Evolutionary conservation across 2,888 invertebrate genomes (phyloP).

Genomic region (Blastobasis lacticolella): DNA sequence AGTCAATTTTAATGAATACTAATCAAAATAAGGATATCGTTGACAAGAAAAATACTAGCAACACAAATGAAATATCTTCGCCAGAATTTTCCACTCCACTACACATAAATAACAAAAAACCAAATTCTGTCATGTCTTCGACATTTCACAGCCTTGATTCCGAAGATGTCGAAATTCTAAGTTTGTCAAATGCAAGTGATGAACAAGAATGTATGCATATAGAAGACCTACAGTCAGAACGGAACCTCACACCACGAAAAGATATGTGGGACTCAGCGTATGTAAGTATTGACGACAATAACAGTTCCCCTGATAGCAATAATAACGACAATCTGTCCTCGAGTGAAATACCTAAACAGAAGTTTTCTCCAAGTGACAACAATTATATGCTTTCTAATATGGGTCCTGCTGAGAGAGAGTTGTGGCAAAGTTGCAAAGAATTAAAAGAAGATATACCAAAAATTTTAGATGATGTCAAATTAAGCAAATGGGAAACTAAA

Average conservation of each 20-base stretch:
- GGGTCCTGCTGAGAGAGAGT: slow-evolving; percentile 64
- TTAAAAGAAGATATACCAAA: slow-evolving; percentile 30
- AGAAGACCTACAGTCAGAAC: slow-evolving; percentile 22
- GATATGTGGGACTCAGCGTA: slow-evolving; percentile 72
- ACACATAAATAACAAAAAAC: slow-evolving; percentile 18
- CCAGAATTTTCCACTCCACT: slow-evolving; percentile 28
- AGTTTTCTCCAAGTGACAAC: slow-evolving; percentile 28
- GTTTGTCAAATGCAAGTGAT: slow-evolving; percentile 27
- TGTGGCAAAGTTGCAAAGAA: slow-evolving; percentile 52
- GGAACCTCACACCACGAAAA: slow-evolving; percentile 45
- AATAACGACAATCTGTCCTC: slow-evolving; percentile 42
- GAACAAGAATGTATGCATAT: slow-evolving; percentile 28
- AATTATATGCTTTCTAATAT: slow-evolving; percentile 42
- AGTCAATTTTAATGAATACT: slow-evolving; percentile 34
- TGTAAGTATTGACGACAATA: slow-evolving; percentile 69
- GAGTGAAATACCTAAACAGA: slow-evolving; percentile 39
- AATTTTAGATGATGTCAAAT: slow-evolving; percentile 34
- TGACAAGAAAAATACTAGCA: slow-evolving; percentile 8
- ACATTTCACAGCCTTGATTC: slow-evolving; percentile 50
- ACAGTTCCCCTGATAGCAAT: slow-evolving; percentile 57
- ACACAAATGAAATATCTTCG: slow-evolving; percentile 16
- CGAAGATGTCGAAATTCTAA: slow-evolving; percentile 31
- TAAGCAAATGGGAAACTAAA: slow-evolving; percentile 40
- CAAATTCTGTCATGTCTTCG: slow-evolving; percentile 18
- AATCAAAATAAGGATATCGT: slow-evolving; percentile 13